phyloP scores from a whole-genome alignment of 2,113 vertebrate genomes.

The Laterallus jamaicensis region DNA sequence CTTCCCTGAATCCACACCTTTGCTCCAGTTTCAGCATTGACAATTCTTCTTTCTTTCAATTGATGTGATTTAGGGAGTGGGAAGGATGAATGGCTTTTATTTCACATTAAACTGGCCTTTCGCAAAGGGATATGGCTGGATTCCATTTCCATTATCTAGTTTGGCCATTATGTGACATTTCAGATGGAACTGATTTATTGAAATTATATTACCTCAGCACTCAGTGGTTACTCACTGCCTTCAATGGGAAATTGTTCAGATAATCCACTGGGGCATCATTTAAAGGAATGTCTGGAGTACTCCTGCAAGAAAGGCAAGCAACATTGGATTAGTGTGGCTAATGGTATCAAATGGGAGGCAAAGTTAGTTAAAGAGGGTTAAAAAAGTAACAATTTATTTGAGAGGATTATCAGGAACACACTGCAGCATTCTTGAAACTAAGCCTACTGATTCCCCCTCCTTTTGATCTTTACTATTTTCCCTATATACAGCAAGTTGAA shows the following conservation, averaged over 20 bases:
- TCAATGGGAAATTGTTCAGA: conserved; percentile 34
- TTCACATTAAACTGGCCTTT: conserved; percentile 22
- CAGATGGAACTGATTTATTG: conserved; percentile 54
- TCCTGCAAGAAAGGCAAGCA: background rate
- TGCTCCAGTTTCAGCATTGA: background rate
- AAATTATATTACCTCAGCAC: conserved; percentile 45
- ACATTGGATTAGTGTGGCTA: background rate
- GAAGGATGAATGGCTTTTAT: conserved; percentile 38
- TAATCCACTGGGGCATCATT: background rate
- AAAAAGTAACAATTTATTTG: background rate
- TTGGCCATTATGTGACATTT: conserved; percentile 52
- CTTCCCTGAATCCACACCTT: background rate
- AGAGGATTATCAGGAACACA: conserved; percentile 7
- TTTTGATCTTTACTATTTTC: conserved; percentile 27
- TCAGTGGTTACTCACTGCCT: conserved; percentile 32
- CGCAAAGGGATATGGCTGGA: conserved; percentile 21
- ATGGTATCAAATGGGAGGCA: background rate
- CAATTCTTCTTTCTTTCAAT: conserved; percentile 17
- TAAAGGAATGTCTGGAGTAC: background rate
- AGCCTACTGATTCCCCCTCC: background rate
- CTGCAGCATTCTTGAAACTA: conserved; percentile 7
- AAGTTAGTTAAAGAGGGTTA: background rate
- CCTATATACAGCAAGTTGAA: background rate
- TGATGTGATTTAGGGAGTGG: background rate
- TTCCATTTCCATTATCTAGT: conserved; percentile 62